Base-by-base conservation (phyloP, 2,888 invertebrate genomes). In the Seira ritae region DNA sequence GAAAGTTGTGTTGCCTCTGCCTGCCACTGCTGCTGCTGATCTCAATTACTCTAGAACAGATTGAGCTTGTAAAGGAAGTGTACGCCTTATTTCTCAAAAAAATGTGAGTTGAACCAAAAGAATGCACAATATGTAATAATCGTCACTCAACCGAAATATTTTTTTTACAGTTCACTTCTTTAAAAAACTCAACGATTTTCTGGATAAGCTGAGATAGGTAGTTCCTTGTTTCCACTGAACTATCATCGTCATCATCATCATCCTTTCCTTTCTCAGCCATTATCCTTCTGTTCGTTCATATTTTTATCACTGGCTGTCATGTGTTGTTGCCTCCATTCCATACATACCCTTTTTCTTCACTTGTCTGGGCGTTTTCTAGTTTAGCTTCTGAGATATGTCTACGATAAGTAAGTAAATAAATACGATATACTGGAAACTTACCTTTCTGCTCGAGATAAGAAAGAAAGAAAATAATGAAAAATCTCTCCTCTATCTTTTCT, bases 111-210 rank as follows among this genome's bases (percentile, higher is more conserved):
- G 6, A n/a, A 55, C n/a, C 31, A 31, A 31, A 8, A n/a, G 17
- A 55, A 55, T 55, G 55, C 55, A 55, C 55, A 55, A 55, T 55
- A 55, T 55, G n/a, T 55, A 55, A 50, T 72, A 46, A 66, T 78
- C 78, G 69, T 31, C 78, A 71, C 23, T 71, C 78, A 78, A 78
- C 71, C 78, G 78, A 71, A 78, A 78, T 78, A 78, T 70, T 71
- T 71, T 78, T 75, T 37, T 76, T 76, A 76, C 68, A 68, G 68
- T 76, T 76, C 68, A 76, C 76, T 76, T 46, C 31, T 24, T 76
- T 55, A 67, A 55, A 68, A 76, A 55, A 55, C 17, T 17, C 15
- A 55, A 2, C 55, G 17, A 1, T 55, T 55, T 17, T 55, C 55
- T n/a, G 55, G 15, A 55, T 17, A 55, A 55, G 55, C 55, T 55